Conservation (phyloP, 2,888 invertebrate species). For the Oligia fasciuncula region DNA sequence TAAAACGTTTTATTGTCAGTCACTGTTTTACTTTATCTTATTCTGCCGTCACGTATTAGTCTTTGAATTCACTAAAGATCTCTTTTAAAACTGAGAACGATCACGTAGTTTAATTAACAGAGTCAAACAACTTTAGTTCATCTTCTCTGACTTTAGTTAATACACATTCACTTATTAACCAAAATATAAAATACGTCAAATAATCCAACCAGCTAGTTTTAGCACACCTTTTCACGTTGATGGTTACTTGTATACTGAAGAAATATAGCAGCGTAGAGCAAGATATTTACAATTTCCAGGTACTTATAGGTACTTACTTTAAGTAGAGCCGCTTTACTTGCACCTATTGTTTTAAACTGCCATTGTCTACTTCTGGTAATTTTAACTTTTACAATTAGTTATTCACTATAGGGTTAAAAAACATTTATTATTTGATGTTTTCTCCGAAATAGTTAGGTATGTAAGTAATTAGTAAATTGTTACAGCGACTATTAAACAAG, state of each 20-base stretch:
- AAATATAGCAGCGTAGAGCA: background rate
- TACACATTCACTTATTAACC: background rate
- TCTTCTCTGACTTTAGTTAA: background rate
- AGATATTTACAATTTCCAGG: background rate
- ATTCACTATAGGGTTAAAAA: background rate
- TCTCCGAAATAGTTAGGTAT: background rate
- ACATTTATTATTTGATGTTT: background rate
- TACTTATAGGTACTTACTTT: too few species aligned
- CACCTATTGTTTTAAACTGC: conserved; percentile 6
- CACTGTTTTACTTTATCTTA: background rate
- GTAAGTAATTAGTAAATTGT: background rate
- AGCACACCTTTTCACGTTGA: background rate
- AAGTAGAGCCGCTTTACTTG: conserved; percentile 4
- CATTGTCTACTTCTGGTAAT: conserved; percentile 30
- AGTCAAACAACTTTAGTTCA: background rate
- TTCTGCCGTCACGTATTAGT: too few species aligned
- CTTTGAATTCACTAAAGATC: background rate
- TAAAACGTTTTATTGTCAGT: background rate
- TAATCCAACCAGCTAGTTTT: background rate
- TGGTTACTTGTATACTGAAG: conserved; percentile 21
- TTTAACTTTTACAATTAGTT: conserved; percentile 11
- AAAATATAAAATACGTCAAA: too few species aligned
- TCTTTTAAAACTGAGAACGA: background rate
- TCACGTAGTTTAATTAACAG: background rate
- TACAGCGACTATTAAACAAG: too few species aligned